Evolutionary conservation across 2,888 invertebrate genomes (phyloP), one percentile per base, ranked within the genome.

Genomic region (Chesias legatella): DNA sequence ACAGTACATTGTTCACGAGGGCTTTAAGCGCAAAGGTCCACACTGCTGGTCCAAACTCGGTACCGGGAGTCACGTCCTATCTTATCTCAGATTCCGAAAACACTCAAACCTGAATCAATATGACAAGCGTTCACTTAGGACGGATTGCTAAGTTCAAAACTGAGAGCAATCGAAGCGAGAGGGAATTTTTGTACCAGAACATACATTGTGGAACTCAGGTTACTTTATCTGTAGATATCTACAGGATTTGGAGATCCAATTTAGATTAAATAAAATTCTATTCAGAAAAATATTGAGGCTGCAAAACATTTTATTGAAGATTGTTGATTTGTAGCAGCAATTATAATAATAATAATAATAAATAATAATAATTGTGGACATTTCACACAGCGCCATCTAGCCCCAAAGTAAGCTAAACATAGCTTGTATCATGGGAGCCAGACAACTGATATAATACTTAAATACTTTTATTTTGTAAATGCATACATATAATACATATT

Each of bases 41-140:
- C 69, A 75, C 41, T 36, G 56, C 56, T 71, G 74, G 80, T 76
- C 77, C 69, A 75, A 42, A 44, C 57, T 41, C 52, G 56, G 53
- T 58, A 57, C 48, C 63, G 55, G 51, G 47, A 72, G 81, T 73
- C 82, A 83, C 84, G 82, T 82, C 67, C 51, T 66, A 53, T 55
- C 73, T 77, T 81, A 83, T 82, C 81, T 70, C 60, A 65, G 63
- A 69, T 71, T 71, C 69, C 68, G 71, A 79, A 78, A 79, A 82
- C 81, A 81, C 78, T 78, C 69, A 58, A 60, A 60, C 66, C 68
- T 79, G 73, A 77, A 74, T 79, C 79, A 80, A 83, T 81, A 80
- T 79, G 73, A 76, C 71, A 70, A 73, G 71, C 69, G 65, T 68
- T 70, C 73, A 68, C 75, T 75, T 64, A 69, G 69, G 73, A 67